phyloP scores from a whole-genome alignment of 2,888 invertebrate species.

The Chaetogeoica ovagalla region DNA sequence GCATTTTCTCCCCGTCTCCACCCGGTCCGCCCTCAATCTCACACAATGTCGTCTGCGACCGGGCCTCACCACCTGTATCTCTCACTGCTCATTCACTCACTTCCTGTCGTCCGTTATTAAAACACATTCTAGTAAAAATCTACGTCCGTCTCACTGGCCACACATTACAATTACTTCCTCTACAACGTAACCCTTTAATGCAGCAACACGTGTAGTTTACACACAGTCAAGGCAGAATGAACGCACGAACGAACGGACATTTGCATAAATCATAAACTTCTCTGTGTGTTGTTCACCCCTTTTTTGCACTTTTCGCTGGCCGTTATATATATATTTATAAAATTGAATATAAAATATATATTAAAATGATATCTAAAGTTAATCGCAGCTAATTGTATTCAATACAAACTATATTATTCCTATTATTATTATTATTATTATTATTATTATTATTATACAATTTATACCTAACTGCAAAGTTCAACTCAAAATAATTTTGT shows the following conservation, averaged over 20 bases:
- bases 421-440: no score
- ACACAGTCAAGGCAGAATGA: neutral
- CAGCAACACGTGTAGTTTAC: constrained; percentile 33
- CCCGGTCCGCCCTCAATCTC: neutral
- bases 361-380: no score
- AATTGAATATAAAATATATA: no score
- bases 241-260: neutral
- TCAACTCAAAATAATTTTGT: no score
- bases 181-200: neutral
- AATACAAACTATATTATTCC: no score
- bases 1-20: neutral
- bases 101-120: neutral
- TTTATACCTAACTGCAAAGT: no score
- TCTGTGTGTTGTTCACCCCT: no score
- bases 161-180: neutral
- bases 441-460: no score
- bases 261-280: constrained; percentile 31
- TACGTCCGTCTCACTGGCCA: no score
- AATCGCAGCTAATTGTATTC: no score
- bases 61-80: neutral
- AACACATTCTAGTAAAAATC: neutral
- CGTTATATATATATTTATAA: neutral
- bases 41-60: neutral
- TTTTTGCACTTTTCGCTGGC: neutral
- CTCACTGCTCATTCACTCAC: neutral